These are phyloP conservation scores for Achatina immaculata DNA, from an alignment of 1,140 invertebrate genomes.

Conservation along the genomic window DNA sequence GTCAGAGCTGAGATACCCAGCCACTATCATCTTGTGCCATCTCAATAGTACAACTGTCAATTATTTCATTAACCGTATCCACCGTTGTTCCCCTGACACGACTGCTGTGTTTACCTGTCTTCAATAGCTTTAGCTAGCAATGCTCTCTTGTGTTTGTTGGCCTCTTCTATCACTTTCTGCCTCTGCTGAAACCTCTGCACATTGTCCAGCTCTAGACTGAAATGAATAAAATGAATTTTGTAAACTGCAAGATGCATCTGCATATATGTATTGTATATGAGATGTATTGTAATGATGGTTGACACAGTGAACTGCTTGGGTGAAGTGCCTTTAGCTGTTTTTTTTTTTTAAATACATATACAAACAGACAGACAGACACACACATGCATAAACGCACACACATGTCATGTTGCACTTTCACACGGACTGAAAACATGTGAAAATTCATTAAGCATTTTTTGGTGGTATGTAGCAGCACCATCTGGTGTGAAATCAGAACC, in stretches of 20 bases:
- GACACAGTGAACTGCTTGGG: not conserved
- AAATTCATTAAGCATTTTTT: too few relatives aligned
- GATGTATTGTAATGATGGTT: not conserved
- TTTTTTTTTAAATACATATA: too few relatives aligned
- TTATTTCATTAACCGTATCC: too few relatives aligned
- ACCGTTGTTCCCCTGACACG: too few relatives aligned
- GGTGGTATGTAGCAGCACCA: too few relatives aligned
- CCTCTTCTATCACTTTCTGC: constrained; percentile 82
- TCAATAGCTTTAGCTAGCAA: constrained; percentile 80
- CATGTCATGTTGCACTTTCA: too few relatives aligned
- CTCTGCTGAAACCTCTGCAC: constrained; percentile 79
- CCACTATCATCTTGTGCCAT: too few relatives aligned
- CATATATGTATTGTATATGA: not conserved
- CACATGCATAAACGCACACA: too few relatives aligned
- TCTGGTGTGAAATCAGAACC: too few relatives aligned
- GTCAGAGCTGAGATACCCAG: too few relatives aligned
- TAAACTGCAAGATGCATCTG: not conserved
- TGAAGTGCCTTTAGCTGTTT: not conserved
- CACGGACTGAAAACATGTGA: too few relatives aligned
- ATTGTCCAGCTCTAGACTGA: constrained; percentile 58
- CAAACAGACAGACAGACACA: not conserved
- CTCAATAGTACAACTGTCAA: too few relatives aligned
- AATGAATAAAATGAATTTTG: constrained; percentile 36
- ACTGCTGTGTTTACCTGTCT: constrained; percentile 77
- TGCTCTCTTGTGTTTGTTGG: constrained; percentile 82